Conservation (phyloP, 2,888 invertebrate species). For the Pheosia tremula region DNA sequence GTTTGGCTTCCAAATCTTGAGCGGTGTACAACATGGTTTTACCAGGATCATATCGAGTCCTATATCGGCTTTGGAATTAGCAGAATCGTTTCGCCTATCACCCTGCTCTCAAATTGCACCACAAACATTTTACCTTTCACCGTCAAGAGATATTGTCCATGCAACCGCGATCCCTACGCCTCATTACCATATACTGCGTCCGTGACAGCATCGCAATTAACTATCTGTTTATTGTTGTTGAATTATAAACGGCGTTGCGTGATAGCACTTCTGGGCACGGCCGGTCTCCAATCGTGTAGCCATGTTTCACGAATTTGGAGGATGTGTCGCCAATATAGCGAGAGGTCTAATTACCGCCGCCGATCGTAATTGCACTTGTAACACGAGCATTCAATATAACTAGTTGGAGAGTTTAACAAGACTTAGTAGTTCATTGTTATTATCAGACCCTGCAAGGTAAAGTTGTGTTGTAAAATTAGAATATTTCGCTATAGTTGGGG, state of each 20-base stretch:
- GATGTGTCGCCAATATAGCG: not conserved
- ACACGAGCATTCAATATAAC: no score
- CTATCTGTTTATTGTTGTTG: constrained; percentile 84
- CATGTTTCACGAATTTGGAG: not conserved
- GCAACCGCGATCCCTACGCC: constrained; percentile 79
- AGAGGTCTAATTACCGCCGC: no score
- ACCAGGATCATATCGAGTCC: no score
- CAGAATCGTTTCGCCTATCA: not conserved
- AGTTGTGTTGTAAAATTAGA: no score
- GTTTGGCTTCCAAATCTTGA: no score
- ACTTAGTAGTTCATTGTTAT: no score
- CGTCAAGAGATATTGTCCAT: constrained; percentile 82
- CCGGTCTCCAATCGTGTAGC: not conserved
- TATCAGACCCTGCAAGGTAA: no score
- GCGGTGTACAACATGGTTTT: no score
- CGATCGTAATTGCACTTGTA: no score
- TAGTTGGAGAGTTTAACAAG: no score
- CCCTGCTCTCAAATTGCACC: constrained; percentile 42
- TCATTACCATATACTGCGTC: constrained; percentile 84
- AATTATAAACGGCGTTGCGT: constrained; percentile 80
- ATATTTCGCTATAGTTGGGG: no score
- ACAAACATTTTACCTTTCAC: constrained; percentile 76
- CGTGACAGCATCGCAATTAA: constrained; percentile 84
- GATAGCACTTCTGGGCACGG: constrained; percentile 51
- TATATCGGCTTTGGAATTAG: no score